Base-by-base conservation (phyloP, 2,797 vertebrate species). In the Tamandua tetradactyla region DNA sequence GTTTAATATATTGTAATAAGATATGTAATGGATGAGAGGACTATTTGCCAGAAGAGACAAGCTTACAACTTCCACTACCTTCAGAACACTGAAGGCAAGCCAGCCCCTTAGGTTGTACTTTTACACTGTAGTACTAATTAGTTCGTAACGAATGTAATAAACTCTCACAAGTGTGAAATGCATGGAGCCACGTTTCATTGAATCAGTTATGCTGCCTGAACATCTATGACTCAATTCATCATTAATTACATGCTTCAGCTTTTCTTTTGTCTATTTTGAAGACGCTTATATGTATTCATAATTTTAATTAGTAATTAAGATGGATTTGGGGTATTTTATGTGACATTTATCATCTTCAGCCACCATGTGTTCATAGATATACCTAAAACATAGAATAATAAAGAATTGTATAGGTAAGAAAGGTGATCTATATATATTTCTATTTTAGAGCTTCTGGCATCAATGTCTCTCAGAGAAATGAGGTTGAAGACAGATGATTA, bases 221-320 rank as follows among this genome's bases (percentile, higher is more conserved):
- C 83, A 87, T 80, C n/a, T 6, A 87, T 87, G 95, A 88, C 42
- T 96, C 59, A 95, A 91, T 81, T 85, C 35, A 87, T 92, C 88
- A 25, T 89, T 94, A 88, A 92, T 93, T 91, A 83, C 4, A 59
- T 83, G 59, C 27, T 88, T 88, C 32, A 88, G 68, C 27, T 92
- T 97, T 95, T 87, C 93, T 66, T 92, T 95, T 85, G 52, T 89
- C 72, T 94, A 66, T 78, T 94, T 95, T 81, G n/a, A 94, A 96
- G 94, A 91, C 89, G 37, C 44, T 91, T 76, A 49, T 22, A 76
- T 78, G n/a, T 74, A 42, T 88, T 93, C 23, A 80, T 86, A 94
- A 92, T 61, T 88, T 71, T 75, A 79, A 75, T 83, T 87, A 94
- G 57, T 37, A 82, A 91, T 68, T 88, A 81, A 92, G 92, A 87